Evolutionary conservation across 2,888 invertebrate genomes (phyloP).

Genomic region (Drosophila multiciliata): DNA sequence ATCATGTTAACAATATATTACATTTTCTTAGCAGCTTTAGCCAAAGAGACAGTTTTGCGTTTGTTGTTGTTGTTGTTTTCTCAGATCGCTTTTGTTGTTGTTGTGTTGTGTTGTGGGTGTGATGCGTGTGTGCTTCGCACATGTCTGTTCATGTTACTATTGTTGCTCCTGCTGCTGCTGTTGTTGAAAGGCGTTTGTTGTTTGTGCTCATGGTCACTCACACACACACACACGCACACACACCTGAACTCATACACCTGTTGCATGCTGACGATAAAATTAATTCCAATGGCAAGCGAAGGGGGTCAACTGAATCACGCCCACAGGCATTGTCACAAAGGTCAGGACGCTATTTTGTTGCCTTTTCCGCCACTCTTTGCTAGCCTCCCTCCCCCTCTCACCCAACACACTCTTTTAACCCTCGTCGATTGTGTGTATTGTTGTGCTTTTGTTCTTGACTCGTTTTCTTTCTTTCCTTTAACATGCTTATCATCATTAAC

Average conservation of each 20-base stretch:
- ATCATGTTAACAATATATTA: neutral
- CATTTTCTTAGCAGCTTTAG: neutral
- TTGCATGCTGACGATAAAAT: conserved; percentile 59
- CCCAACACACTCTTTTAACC: neutral
- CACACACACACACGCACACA: conserved; percentile 2
- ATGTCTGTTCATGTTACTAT: conserved; percentile 29
- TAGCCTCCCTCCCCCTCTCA: neutral
- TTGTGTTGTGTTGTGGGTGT: neutral
- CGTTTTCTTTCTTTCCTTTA: conserved; percentile 12
- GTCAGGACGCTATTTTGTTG: conserved; percentile 40
- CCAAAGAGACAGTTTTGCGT: neutral
- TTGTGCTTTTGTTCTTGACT: conserved; percentile 16
- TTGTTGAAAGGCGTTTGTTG: conserved; percentile 31
- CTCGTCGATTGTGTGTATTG: conserved; percentile 5
- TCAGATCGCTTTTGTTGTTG: conserved; percentile 16
- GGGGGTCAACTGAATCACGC: conserved; percentile 6
- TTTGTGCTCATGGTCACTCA: conserved; percentile 51
- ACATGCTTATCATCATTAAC: conserved; percentile 45
- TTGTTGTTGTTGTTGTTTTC: conserved; percentile 2
- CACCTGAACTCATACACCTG: conserved; percentile 42
- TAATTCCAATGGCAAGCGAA: conserved; percentile 48
- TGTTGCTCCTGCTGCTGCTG: conserved; percentile 9
- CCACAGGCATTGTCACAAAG: conserved; percentile 44
- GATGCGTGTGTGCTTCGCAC: conserved; percentile 10
- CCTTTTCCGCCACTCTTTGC: conserved; percentile 9